Conservation (phyloP, 2,797 vertebrate genomes). For the Anguilla pacifica region DNA sequence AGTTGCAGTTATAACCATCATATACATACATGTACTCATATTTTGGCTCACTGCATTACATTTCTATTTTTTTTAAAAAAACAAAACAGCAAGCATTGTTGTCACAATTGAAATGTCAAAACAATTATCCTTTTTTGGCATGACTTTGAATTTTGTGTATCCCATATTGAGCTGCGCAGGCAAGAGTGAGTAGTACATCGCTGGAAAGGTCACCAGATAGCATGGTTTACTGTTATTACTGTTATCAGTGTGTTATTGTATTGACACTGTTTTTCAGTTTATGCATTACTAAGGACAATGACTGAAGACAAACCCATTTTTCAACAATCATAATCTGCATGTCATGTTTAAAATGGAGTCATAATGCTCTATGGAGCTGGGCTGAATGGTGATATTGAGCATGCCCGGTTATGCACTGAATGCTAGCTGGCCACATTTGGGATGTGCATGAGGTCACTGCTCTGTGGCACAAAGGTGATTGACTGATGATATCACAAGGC, state of each 20-base stretch:
- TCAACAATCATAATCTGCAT: slow-evolving; percentile 47
- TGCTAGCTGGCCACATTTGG: slow-evolving; percentile 52
- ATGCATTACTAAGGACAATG: slow-evolving; percentile 60
- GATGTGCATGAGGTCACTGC: slow-evolving; percentile 56
- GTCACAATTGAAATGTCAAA: not conserved
- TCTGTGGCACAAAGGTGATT: slow-evolving; percentile 55
- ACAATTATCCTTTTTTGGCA: not conserved
- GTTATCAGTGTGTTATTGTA: not conserved
- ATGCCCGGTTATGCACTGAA: slow-evolving; percentile 33
- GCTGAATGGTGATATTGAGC: slow-evolving; percentile 40
- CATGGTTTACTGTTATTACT: not conserved
- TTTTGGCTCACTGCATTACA: slow-evolving; percentile 17
- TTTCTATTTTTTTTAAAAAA: not conserved
- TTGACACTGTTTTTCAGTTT: slow-evolving; percentile 62
- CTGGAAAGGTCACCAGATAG: not conserved
- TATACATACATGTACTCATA: not conserved
- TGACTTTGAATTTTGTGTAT: not conserved
- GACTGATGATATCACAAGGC: slow-evolving; percentile 37
- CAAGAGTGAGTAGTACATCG: not conserved
- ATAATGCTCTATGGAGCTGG: slow-evolving; percentile 27
- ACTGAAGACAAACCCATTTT: slow-evolving; percentile 52
- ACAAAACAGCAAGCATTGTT: not conserved
- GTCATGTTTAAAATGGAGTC: slow-evolving; percentile 49
- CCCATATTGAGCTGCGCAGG: not conserved
- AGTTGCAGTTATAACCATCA: not conserved